Evolutionary conservation across 2,888 invertebrate species (phyloP), one percentile per base, ranked within the genome.

Genomic region (Conchocele bisecta): DNA sequence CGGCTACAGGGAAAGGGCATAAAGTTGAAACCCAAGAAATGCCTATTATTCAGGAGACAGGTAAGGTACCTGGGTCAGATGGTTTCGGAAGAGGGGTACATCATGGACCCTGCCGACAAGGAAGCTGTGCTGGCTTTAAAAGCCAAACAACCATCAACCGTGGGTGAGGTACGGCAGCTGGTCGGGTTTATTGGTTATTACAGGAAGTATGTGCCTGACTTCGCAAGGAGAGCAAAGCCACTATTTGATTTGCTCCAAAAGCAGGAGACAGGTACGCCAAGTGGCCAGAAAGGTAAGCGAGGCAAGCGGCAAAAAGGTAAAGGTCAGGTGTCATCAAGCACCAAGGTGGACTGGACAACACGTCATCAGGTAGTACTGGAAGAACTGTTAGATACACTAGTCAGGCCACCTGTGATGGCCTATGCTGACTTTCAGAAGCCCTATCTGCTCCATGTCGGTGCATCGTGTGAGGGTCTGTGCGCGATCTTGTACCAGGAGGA

Each of bases 11-110:
- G 39, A 20, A 75, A 75, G 11, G 71, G 75, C 20, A 56, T 78
- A 3, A 75, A 78, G 22, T 37, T 73, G 9, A 69, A 73, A 48
- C 68, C 72, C 3, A 11, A 15, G 1, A 81, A 76, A 46, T 82
- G 81, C 69, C 26, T 56, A 4, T 28, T 81, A 26, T 79, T 82
- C 22, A 56, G 35, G 29, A 31, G 63, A 24, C 20, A 75, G 29
- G 82, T 78, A 3, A 29, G 54, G 11, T 82, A 67, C 41, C 56
- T 81, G 15, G 75, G 82, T 31, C 71, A 76, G 20, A n/a, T 70
- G 22, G 70, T 76, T 2, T 57, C 66, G 2, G 54, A 59, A 13
- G 48, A 64, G 2, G 80, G 77, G 3, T 64, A 70, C 17, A 50
- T 39, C 9, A 65, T 76, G 22, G 76, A 74, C 41, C 68, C 73